A percentile compares a stretch with the other conserved stretches of the same genome.
Evolutionary conservation across 92 coral and sea anemone species (phyloP).

Genomic region (Epizoanthus fatuus): DNA sequence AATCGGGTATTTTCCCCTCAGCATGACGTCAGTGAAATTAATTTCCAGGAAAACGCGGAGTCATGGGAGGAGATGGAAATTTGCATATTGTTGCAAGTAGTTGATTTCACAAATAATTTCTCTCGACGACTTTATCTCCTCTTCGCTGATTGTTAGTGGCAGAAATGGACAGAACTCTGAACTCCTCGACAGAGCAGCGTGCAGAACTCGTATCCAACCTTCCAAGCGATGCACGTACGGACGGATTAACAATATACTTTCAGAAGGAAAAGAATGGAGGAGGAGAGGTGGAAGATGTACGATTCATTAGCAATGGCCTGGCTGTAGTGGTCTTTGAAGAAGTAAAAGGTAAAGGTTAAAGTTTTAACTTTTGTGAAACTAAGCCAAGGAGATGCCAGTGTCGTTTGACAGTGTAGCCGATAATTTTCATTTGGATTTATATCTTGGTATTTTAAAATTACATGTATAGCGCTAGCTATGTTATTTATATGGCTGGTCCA

Average conservation of each 20-base stretch:
- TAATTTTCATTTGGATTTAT: no score
- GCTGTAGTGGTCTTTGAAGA: slow-evolving; percentile 24
- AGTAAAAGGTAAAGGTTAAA: neutral
- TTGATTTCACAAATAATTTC: neutral
- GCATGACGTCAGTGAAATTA: neutral
- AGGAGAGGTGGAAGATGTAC: slow-evolving; percentile 21
- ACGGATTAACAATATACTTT: slow-evolving; percentile 12
- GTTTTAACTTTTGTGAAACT: no score
- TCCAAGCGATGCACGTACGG: slow-evolving; percentile 6
- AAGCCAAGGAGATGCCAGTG: no score
- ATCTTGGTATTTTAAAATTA: no score
- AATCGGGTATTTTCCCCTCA: slow-evolving; percentile 29
- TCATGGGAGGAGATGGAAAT: neutral
- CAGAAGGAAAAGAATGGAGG: slow-evolving; percentile 34
- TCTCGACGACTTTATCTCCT: neutral
- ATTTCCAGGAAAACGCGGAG: slow-evolving; percentile 1
- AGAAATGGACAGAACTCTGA: neutral
- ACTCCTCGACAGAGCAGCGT: neutral
- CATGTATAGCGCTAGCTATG: no score
- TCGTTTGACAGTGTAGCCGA: neutral
- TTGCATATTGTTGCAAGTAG: neutral
- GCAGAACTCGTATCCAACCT: slow-evolving; percentile 5
- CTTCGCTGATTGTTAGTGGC: no score
- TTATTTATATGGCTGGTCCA: no score
- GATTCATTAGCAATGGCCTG: slow-evolving; percentile 9